Base-by-base conservation (phyloP, 2,797 vertebrate species). In the Enteromius radiatus region DNA sequence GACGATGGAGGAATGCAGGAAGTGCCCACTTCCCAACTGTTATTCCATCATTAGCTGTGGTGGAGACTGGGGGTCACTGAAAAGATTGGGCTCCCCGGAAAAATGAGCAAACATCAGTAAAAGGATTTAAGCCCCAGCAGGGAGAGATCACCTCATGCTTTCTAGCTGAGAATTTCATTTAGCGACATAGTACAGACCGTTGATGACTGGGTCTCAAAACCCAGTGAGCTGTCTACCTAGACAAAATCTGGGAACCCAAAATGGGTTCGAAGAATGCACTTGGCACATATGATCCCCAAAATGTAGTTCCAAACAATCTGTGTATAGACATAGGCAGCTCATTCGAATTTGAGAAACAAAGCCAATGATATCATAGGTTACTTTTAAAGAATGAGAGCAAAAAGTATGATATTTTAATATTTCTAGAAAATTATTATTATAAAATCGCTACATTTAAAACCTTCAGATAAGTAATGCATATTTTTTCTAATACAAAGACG, bases 61-160 rank as follows among this genome's bases (percentile, higher is more conserved):
- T 0, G 8, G 61, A 17, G 28, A 64, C 28, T 33, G 6, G 61
- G 61, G 61, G 15, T 64, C 61, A 3, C 28, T 9, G 15, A 12
- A 64, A 64, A 28, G 3, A 43, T 43, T 23, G 17, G 23, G 26
- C 12, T 59, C 38, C 5, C 28, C 38, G 3, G 9, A 76, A 47
- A 63, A 45, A 45, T 33, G 10, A 71, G 26, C 43, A 26, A 63
- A 73, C 19, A n/a, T 81, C 56, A 49, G 41, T 67, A 15, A 56
- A 82, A 76, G 31, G 2, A 75, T 65, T 43, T 41, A 31, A 56
- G 41, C 49, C n/a, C 21, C 61, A 82, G 17, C 26, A 21, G 15
- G 69, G 31, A 26, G 3, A 49, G 15, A 73, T 19, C 78, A 23
- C 21, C 78, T 71, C 12, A 5, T 80, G 68, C 21, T 31, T 56